Base-by-base conservation (phyloP, 2,113 vertebrate genomes). In the Rhabdornis inornatus region DNA sequence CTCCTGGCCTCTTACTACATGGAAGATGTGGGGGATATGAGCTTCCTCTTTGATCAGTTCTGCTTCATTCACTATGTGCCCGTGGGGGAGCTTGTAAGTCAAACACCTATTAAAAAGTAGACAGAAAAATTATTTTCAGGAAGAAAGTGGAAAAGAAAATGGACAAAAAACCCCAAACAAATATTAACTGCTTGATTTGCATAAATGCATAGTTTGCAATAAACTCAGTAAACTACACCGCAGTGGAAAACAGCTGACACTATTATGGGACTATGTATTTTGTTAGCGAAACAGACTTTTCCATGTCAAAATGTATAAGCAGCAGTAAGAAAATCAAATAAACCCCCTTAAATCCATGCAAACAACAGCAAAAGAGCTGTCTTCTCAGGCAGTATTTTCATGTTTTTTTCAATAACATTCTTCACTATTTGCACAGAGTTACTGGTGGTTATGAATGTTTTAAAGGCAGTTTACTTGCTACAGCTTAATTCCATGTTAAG, bases 271-370 rank as follows among this genome's bases (percentile, higher is more conserved):
- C 21, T 24, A 45, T 61, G 30, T 77, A 63, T 92, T 95, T 90
- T 87, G 9, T 40, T 49, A 74, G 42, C 72, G 94, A 87, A 95
- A 70, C 6, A 69, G 80, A 59, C 39, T 93, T 87, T 82, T 66
- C 23, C 18, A n/a, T 45, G 17, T 66, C 21, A 79, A 75, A 84
- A 87, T 33, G 5, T 55, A 18, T 23, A 71, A 71, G 24, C 4
- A 84, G 3, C 19, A 64, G 25, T 9, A 77, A 78, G 5, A 0
- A 77, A 82, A 90, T 70, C 5, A 65, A 69, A 83, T 11, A 63
- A 69, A 50, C 0, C 4, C 3, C 21, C 27, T 76, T 50, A 69
- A 45, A 57, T 49, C 15, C n/a, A 19, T 56, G 44, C 3, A 60
- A 74, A 52, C 13, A 89, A 7, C 4, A 39, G 24, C 40, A 47